Evolutionary conservation across 2,888 invertebrate genomes (phyloP), one percentile per base, ranked within the genome.

Genomic region (Lepidochrysops patricia): DNA sequence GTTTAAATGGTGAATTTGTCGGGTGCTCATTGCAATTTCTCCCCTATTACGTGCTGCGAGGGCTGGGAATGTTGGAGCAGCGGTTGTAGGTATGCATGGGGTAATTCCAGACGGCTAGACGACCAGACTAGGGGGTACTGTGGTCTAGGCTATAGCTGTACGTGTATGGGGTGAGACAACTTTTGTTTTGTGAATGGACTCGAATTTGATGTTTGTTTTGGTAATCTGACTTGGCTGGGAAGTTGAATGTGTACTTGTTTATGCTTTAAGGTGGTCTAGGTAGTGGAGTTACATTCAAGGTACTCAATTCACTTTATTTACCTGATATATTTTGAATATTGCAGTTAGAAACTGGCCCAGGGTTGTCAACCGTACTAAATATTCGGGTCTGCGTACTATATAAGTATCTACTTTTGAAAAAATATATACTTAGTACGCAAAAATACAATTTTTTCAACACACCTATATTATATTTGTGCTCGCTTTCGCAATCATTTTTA

Each of bases 101-200:
- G 66, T 65, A 63, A 64, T 62, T 64, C 68, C 69, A 69, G 70
- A 70, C 68, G 67, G 70, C 70, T 67, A 72, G 71, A 70, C 69
- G 69, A 67, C 69, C 67, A 70, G 71, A 69, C 71, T 67, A 65
- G 68, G 67, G 67, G 70, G 66, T 62, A 64, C 66, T 64, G 67
- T 62, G 64, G 66, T 64, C 63, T 62, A 59, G 57, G 54, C 57
- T 58, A 48, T 62, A 60, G 54, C 61, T 61, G 57, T 63, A 61
- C 27, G 29, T 60, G 58, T 62, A 60, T 50, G 61, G 57, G 57
- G 57, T 32, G 54, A 54, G 54, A 54, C 54, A 54, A 54, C 54
- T 54, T 54, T 54, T 54, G 54, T 54, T 54, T 54, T 54, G 54
- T 54, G 54, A 54, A 54, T 54, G 54, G 54, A 54, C 54, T 54